Conservation (phyloP, 2,113 vertebrate genomes). For the Isurus oxyrinchus region DNA sequence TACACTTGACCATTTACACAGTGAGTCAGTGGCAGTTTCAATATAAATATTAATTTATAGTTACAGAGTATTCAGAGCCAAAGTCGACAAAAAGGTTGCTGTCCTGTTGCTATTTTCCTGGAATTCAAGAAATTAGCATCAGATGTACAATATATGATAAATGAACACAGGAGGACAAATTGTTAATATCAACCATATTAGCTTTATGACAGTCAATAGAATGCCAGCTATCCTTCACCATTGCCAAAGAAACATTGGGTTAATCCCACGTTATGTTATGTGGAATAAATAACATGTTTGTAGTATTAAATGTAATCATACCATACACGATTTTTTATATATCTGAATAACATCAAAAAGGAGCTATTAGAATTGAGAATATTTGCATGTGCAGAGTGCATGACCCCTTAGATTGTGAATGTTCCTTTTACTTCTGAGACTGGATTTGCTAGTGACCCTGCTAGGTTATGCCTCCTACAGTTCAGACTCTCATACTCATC, state of each 20-base stretch:
- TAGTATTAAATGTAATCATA: not conserved
- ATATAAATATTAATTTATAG: slow-evolving; percentile 22
- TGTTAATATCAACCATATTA: not conserved
- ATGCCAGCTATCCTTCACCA: not conserved
- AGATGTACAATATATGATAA: not conserved
- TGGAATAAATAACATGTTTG: not conserved
- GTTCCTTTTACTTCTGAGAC: not conserved
- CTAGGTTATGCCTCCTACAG: not conserved
- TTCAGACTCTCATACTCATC: not conserved
- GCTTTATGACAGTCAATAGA: not conserved
- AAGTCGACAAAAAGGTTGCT: slow-evolving; percentile 4
- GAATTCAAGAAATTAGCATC: slow-evolving; percentile 15
- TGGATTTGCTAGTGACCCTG: not conserved
- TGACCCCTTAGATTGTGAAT: not conserved
- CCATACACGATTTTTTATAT: not conserved
- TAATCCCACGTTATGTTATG: not conserved
- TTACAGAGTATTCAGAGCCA: slow-evolving; percentile 1
- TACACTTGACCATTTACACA: slow-evolving; percentile 27
- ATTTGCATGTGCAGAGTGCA: not conserved
- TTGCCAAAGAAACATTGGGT: not conserved
- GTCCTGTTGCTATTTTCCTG: not conserved
- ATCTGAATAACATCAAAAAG: not conserved
- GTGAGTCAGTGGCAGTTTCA: slow-evolving; percentile 24
- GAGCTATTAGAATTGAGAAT: not conserved
- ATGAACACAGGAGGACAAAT: not conserved